A percentile compares a stretch with the other conserved stretches of the same genome.
Conservation (phyloP, 2,797 vertebrate genomes). For the Liasis olivaceus region DNA sequence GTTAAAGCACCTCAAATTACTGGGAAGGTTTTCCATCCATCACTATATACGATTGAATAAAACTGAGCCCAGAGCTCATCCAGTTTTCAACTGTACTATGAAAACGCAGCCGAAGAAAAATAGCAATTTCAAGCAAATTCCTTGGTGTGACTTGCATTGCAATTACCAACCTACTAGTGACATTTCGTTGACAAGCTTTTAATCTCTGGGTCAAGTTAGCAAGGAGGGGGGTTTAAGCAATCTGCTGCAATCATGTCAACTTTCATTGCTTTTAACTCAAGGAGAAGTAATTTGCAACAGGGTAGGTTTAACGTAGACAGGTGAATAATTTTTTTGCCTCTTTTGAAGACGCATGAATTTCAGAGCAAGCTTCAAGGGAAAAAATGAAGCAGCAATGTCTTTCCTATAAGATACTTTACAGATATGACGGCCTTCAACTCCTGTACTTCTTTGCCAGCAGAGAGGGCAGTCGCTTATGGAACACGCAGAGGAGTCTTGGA, state of each 20-base stretch:
- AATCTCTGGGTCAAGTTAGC: constrained; percentile 9
- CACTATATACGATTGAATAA: constrained; percentile 38
- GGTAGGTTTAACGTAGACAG: not conserved
- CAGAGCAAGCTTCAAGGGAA: not conserved
- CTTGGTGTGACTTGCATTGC: constrained; percentile 23
- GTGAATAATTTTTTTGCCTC: not conserved
- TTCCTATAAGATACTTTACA: not conserved
- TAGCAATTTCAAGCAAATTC: constrained; percentile 32
- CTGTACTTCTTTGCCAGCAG: not conserved
- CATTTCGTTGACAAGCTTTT: constrained; percentile 25
- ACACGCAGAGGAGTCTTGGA: not conserved
- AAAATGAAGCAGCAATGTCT: not conserved
- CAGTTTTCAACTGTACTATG: constrained; percentile 37
- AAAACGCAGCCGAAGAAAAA: constrained; percentile 54
- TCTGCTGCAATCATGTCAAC: not conserved
- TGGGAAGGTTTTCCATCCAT: not conserved
- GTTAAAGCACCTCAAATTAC: not conserved
- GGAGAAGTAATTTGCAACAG: not conserved
- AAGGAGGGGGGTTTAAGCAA: constrained; percentile 19
- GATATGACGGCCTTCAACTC: not conserved
- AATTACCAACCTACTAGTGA: constrained; percentile 35
- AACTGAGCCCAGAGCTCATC: constrained; percentile 28
- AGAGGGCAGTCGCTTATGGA: not conserved
- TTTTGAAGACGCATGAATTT: not conserved
- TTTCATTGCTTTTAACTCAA: constrained; percentile 26